Conservation (phyloP, 2,113 vertebrate species). For the Myiopsitta monachus region DNA sequence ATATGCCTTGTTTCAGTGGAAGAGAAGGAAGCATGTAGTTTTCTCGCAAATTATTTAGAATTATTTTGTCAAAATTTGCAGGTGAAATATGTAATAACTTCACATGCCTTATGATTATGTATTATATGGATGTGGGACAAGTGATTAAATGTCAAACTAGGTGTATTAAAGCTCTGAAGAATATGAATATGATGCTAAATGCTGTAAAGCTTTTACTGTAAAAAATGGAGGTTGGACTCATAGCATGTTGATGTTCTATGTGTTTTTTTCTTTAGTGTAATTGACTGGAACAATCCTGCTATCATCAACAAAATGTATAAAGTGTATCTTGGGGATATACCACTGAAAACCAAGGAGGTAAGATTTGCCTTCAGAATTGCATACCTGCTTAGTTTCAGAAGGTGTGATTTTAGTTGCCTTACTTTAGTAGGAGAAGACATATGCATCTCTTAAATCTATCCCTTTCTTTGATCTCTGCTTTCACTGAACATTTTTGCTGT, state of each 20-base stretch:
- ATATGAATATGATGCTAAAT: not conserved
- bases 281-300: conserved; percentile 96
- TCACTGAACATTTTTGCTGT: not conserved
- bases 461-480: not conserved
- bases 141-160: not conserved
- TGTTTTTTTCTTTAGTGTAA: conserved; percentile 79
- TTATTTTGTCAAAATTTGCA: not conserved
- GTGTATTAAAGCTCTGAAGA: not conserved
- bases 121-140: not conserved
- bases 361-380: conserved; percentile 1
- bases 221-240: not conserved
- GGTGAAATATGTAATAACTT: not conserved
- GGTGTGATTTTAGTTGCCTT: not conserved
- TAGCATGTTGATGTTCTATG: conserved; percentile 10
- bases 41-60: not conserved
- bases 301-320: conserved; percentile 98
- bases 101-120: not conserved
- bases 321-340: conserved; percentile 96
- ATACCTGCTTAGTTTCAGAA: not conserved
- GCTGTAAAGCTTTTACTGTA: not conserved
- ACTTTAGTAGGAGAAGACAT: not conserved
- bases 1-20: not conserved
- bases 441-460: not conserved
- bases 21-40: not conserved
- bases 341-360: conserved; percentile 96